phyloP scores from a whole-genome alignment of 2,797 vertebrate genomes.

The Neoniphon sammara region DNA sequence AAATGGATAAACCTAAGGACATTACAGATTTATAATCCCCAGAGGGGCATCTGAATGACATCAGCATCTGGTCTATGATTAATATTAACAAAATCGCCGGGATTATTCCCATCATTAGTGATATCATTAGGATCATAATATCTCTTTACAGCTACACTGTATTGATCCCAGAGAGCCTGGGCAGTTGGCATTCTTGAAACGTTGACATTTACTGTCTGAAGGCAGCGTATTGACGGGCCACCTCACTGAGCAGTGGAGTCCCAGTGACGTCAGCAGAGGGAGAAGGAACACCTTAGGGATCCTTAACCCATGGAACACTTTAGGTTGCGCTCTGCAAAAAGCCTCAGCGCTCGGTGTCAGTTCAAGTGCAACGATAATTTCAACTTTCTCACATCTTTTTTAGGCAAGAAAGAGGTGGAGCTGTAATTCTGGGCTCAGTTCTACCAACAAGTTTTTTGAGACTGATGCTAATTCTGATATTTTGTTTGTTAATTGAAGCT shows the following conservation, averaged over 20 bases:
- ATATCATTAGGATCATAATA: slow-evolving; percentile 16
- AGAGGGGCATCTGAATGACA: slow-evolving; percentile 23
- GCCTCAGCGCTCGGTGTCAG: background rate
- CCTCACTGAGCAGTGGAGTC: slow-evolving; percentile 70
- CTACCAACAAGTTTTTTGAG: no score
- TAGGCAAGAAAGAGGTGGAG: background rate
- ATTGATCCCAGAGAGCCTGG: slow-evolving; percentile 2
- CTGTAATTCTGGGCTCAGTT: background rate
- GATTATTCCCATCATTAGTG: slow-evolving; percentile 22
- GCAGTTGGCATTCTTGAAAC: slow-evolving; percentile 33
- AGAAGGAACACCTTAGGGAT: slow-evolving; percentile 52
- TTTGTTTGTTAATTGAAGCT: no score
- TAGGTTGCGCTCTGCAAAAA: slow-evolving; percentile 25
- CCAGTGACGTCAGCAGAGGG: slow-evolving; percentile 69
- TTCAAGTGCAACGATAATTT: slow-evolving; percentile 8
- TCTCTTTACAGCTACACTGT: slow-evolving; percentile 1
- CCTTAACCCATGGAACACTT: slow-evolving; percentile 52
- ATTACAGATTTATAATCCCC: slow-evolving; percentile 43
- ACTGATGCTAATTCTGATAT: no score
- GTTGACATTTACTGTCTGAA: slow-evolving; percentile 70
- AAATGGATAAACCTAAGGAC: slow-evolving; percentile 43
- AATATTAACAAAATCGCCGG: slow-evolving; percentile 10
- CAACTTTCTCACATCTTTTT: background rate
- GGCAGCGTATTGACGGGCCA: slow-evolving; percentile 56
- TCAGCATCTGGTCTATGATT: slow-evolving; percentile 13